These are phyloP conservation scores for Lithodes maja DNA, from an alignment of 2,888 invertebrate species.

Conservation along the genomic window DNA sequence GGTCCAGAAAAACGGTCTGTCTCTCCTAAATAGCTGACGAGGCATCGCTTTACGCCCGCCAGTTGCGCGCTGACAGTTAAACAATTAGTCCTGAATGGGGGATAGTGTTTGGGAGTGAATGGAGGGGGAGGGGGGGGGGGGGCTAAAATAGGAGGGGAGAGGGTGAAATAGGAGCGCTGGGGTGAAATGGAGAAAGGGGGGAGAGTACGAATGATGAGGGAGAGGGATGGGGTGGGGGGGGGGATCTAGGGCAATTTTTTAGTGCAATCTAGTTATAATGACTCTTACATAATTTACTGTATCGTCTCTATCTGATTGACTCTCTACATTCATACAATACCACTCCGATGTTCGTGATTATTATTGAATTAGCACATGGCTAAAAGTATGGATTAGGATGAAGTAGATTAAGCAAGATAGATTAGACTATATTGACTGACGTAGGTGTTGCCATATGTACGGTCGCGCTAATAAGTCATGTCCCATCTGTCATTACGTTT, in stretches of 20 bases:
- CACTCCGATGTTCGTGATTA: no score
- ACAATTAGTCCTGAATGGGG: slow-evolving; percentile 61
- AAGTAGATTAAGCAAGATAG: no score
- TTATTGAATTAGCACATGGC: no score
- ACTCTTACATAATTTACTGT: no score
- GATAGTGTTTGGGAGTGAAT: slow-evolving; percentile 58
- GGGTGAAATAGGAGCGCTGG: slow-evolving; percentile 36
- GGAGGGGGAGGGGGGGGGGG: background rate
- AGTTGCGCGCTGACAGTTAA: slow-evolving; percentile 62
- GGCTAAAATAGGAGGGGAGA: slow-evolving; percentile 48
- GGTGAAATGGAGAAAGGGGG: slow-evolving; percentile 21
- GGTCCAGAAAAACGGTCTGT: background rate
- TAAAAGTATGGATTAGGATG: no score
- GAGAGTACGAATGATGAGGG: background rate
- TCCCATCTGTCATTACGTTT: no score
- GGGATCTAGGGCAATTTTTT: background rate
- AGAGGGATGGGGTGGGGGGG: background rate
- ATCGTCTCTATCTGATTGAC: no score
- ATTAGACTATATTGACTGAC: no score
- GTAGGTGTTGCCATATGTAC: no score
- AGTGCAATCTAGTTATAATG: no score
- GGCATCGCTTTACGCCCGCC: slow-evolving; percentile 56
- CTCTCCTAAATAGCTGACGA: slow-evolving; percentile 51
- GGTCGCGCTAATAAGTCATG: no score
- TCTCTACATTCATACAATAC: no score